These are phyloP conservation scores for Podarcis lilfordi DNA, from an alignment of 2,797 vertebrate species.

Conservation along the genomic window DNA sequence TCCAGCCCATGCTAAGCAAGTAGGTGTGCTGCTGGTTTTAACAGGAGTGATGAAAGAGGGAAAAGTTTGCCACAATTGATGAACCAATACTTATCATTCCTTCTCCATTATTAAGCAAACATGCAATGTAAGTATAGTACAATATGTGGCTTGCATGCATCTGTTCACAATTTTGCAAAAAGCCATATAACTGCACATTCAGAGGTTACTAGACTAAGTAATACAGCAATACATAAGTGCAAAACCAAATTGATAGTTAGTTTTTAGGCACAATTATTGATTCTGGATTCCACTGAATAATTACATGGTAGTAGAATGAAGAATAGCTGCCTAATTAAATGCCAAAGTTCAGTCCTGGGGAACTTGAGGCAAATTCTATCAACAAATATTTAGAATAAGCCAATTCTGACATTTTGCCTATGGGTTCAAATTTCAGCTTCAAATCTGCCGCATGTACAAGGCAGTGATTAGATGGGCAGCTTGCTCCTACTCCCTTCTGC, in stretches of 20 bases:
- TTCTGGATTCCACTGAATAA: background rate
- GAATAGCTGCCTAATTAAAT: background rate
- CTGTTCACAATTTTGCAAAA: background rate
- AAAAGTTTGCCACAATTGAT: background rate
- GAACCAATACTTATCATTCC: background rate
- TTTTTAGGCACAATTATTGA: background rate
- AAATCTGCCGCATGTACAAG: background rate
- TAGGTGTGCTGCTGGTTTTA: background rate
- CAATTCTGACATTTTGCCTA: background rate
- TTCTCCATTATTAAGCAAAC: background rate
- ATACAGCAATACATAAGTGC: background rate
- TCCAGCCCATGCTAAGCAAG: background rate
- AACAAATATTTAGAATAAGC: background rate
- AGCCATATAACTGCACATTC: background rate
- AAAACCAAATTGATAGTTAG: background rate
- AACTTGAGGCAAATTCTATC: background rate
- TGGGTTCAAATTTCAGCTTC: background rate
- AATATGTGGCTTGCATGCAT: background rate
- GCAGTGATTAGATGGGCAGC: background rate
- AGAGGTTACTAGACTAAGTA: too few species aligned
- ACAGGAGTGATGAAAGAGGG: background rate
- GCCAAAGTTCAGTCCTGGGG: background rate
- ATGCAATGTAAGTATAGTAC: background rate
- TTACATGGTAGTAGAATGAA: background rate
- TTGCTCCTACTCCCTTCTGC: background rate